Conservation (phyloP, 2,888 invertebrate genomes). For the Sceliomorpha sp. region DNA sequence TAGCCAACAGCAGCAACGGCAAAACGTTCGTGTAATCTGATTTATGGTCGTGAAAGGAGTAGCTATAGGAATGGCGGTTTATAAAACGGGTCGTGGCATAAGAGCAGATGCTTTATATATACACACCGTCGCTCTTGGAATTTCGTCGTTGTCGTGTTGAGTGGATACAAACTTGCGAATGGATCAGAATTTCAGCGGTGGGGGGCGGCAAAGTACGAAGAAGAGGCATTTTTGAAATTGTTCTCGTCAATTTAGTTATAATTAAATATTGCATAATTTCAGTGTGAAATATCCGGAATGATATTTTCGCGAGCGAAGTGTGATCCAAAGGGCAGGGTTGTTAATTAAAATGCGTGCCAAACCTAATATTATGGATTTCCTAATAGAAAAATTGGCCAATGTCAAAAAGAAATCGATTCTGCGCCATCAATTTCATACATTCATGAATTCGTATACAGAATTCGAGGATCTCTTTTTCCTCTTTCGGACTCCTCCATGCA, state of each 20-base stretch:
- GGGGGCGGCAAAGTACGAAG: not conserved
- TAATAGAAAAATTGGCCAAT: too few species aligned
- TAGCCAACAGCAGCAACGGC: conserved; percentile 44
- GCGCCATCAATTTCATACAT: not conserved
- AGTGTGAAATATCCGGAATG: too few species aligned
- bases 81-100: conserved; percentile 61
- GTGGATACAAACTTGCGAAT: conserved; percentile 40
- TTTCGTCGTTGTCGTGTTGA: conserved; percentile 54
- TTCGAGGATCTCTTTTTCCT: too few species aligned
- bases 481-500: not conserved
- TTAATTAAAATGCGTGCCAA: too few species aligned
- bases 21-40: conserved; percentile 62
- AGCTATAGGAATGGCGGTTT: conserved; percentile 56
- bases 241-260: too few species aligned
- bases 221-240: conserved; percentile 1
- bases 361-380: too few species aligned
- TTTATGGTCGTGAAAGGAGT: conserved; percentile 58
- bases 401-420: too few species aligned
- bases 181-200: conserved; percentile 17
- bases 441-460: too few species aligned
- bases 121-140: conserved; percentile 51
- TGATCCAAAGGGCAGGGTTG: too few species aligned
- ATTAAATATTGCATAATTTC: too few species aligned
- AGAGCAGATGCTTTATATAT: conserved; percentile 43
- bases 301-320: too few species aligned